Percentiles rank a stretch among this genome's conserved stretches.
phyloP scores from a whole-genome alignment of 1,140 invertebrate species.

The Diachasmimorpha longicaudata region DNA sequence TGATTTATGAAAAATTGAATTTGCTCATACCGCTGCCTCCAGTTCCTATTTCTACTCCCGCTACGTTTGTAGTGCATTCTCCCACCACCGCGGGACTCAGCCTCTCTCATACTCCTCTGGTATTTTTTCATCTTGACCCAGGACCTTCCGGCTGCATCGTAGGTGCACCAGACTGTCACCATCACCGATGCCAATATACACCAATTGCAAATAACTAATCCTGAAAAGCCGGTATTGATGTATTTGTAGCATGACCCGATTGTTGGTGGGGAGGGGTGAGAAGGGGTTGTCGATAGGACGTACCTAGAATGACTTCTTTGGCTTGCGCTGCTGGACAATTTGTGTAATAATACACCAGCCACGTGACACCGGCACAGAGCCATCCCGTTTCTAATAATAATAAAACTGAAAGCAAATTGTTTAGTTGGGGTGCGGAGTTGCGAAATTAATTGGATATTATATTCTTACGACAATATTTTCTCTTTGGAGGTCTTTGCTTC shows the following conservation, averaged over 20 bases:
- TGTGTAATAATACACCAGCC: conserved; percentile 75
- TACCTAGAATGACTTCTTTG: conserved; percentile 81
- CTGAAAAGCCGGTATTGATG: conserved; percentile 56
- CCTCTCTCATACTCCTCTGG: conserved; percentile 81
- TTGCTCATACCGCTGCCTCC: conserved; percentile 78
- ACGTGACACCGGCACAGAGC: conserved; percentile 77
- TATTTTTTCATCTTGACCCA: conserved; percentile 95
- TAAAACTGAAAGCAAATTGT: conserved; percentile 66
- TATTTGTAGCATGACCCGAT: not conserved
- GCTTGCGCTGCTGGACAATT: conserved; percentile 72
- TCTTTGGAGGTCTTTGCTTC: too few species aligned
- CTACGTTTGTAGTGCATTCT: conserved; percentile 80
- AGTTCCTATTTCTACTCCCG: conserved; percentile 81
- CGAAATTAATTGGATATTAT: too few species aligned
- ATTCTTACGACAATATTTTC: too few species aligned
- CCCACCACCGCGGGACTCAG: conserved; percentile 65
- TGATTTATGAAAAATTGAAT: not conserved
- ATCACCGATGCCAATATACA: conserved; percentile 75
- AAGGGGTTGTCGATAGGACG: conserved; percentile 41
- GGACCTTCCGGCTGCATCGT: conserved; percentile 85
- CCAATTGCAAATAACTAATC: conserved; percentile 83
- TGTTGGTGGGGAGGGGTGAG: too few species aligned
- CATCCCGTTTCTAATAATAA: conserved; percentile 79
- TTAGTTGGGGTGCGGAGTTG: not conserved
- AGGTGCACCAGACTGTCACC: conserved; percentile 87